Percentiles rank a stretch among this genome's conserved stretches.
Conservation (phyloP, 2,888 invertebrate species). For the Elysia crispata region DNA sequence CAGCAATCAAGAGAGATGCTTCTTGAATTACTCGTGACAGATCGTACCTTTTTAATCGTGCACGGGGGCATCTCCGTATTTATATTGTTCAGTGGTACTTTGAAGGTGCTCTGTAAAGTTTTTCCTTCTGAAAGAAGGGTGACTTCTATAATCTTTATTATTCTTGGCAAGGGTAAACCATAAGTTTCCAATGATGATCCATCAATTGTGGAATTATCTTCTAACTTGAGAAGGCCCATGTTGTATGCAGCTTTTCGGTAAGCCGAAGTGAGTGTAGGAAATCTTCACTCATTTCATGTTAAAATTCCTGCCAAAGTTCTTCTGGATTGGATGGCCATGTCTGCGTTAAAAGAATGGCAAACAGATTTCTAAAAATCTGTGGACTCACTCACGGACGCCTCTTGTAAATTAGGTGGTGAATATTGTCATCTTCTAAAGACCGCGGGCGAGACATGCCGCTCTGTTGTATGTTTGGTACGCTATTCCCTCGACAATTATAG, state of each 20-base stretch:
- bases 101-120: constrained; percentile 24
- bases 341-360: neutral
- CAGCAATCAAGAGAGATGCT: neutral
- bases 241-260: neutral
- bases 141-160: neutral
- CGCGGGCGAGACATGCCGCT: constrained; percentile 21
- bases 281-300: too few species aligned
- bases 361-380: neutral
- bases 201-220: neutral
- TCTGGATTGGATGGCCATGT: neutral
- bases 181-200: neutral
- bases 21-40: neutral
- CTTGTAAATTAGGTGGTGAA: too few species aligned
- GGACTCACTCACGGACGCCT: neutral
- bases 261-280: too few species aligned
- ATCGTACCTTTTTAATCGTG: neutral
- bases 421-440: too few species aligned
- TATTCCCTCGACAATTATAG: too few species aligned
- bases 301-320: too few species aligned
- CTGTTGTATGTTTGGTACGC: neutral
- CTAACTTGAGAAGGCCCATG: constrained; percentile 1
- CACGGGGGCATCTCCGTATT: neutral
- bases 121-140: constrained; percentile 18
- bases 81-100: constrained; percentile 1
- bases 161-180: constrained; percentile 1